Conservation (phyloP, 1,140 invertebrate species). For the Pygmarrhopalites habei region DNA sequence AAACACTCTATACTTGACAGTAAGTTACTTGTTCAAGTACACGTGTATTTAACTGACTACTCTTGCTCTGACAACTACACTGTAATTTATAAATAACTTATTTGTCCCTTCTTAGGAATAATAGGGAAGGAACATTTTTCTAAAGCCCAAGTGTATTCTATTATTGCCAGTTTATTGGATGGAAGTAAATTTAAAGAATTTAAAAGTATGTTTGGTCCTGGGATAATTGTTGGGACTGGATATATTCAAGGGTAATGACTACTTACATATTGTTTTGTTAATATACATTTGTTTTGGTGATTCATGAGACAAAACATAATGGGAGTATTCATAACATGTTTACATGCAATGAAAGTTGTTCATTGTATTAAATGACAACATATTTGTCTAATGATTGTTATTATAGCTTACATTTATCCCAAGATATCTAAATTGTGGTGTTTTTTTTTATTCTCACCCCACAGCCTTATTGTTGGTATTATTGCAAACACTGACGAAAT, state of each 20-base stretch:
- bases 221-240: slow-evolving; percentile 58
- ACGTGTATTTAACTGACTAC: slow-evolving; percentile 2
- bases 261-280: not conserved
- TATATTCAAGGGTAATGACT: slow-evolving; percentile 54
- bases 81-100: not conserved
- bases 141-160: slow-evolving; percentile 40
- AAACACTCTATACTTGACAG: not conserved
- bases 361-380: too few species aligned
- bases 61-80: not conserved
- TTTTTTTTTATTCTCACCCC: too few species aligned
- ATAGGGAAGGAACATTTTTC: slow-evolving; percentile 21
- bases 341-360: not conserved
- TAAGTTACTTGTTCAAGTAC: slow-evolving; percentile 1
- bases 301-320: not conserved
- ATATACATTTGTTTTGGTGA: not conserved
- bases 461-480: slow-evolving; percentile 50
- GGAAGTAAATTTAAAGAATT: slow-evolving; percentile 63
- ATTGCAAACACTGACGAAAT: slow-evolving; percentile 62
- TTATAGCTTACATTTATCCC: too few species aligned
- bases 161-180: slow-evolving; percentile 57
- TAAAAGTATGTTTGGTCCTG: slow-evolving; percentile 57
- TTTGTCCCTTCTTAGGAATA: slow-evolving; percentile 30
- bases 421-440: not conserved
- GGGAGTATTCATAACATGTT: not conserved
- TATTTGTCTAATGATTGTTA: too few species aligned